Base-by-base conservation (phyloP, 2,113 vertebrate species). In the Colossoma macropomum region DNA sequence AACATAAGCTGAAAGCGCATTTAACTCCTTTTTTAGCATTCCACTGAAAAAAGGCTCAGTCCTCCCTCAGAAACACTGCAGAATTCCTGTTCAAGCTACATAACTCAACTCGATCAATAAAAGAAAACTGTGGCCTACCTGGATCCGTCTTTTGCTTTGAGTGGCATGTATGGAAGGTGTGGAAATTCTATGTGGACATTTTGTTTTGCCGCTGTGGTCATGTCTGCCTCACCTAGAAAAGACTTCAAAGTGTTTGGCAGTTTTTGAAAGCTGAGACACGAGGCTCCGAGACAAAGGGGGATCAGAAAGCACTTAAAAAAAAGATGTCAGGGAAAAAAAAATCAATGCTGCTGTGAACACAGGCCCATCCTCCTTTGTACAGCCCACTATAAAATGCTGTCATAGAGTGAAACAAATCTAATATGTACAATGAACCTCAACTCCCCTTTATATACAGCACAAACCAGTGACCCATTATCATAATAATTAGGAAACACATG, bases 241-340 rank as follows among this genome's bases (percentile, higher is more conserved):
- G 13, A 76, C 50, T 81, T 81, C 56, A 81, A 79, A 86, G 74
- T 27, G 27, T 83, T 85, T 73, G 34, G 27, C 72, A 79, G 75
- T 71, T 80, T 73, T 45, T 80, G 59, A 82, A 85, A 87, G 79
- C 70, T 82, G 70, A 82, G 66, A 66, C 80, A 80, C 4, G 25
- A 87, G 28, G 73, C 77, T 77, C 62, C 38, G 45, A 84, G 74
- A 86, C 81, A 81, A 86, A 86, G 56, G 66, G 52, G 66, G 65
- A 83, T 84, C 73, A 80, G 66, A 84, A 86, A 81, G 54, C 60
- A 84, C 68, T 84, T 86, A 59, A 81, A 80, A 77, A 82, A 85
- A 84, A 75, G 52, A 83, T 63, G 63, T 77, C 62, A 77, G n/a
- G 25, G 8, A 52, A 52, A 77, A 79, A 85, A 25, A 63, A 34